Evolutionary conservation across 2,888 invertebrate genomes (phyloP).

Genomic region (Pammene fasciana): DNA sequence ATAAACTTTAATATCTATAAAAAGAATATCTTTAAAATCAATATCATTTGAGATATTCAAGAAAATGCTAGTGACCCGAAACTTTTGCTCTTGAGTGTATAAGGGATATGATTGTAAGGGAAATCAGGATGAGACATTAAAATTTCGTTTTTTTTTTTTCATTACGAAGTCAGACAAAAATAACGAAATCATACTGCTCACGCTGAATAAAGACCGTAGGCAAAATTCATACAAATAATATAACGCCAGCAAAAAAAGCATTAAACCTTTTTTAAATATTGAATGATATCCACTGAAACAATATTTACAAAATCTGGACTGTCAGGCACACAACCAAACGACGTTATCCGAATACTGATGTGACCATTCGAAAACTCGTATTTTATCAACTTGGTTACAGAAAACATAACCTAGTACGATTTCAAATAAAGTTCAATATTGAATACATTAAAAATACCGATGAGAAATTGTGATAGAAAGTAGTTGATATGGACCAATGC

Average conservation of each 20-base stretch:
- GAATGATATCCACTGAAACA: slow-evolving; percentile 20
- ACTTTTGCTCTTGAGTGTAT: too few species aligned
- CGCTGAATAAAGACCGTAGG: too few species aligned
- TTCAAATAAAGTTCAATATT: neutral
- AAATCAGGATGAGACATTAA: neutral
- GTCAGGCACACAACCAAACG: slow-evolving; percentile 17
- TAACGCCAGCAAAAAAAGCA: neutral
- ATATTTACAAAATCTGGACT: slow-evolving; percentile 23
- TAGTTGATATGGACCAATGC: slow-evolving; percentile 10
- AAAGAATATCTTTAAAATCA: too few species aligned
- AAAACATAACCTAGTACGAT: neutral
- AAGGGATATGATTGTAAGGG: neutral
- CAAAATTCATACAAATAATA: too few species aligned
- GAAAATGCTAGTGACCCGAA: too few species aligned
- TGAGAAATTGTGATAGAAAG: neutral
- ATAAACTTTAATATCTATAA: too few species aligned
- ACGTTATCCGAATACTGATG: slow-evolving; percentile 23
- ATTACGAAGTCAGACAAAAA: too few species aligned
- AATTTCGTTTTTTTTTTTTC: too few species aligned
- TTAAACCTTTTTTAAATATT: slow-evolving; percentile 3
- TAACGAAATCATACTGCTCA: too few species aligned
- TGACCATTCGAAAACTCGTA: slow-evolving; percentile 1
- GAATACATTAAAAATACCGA: neutral
- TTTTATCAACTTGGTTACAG: neutral
- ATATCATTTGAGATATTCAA: too few species aligned